Percentiles rank a stretch among this genome's conserved stretches.
Evolutionary conservation across 2,888 invertebrate species (phyloP).

Genomic region (Patella pellucida): DNA sequence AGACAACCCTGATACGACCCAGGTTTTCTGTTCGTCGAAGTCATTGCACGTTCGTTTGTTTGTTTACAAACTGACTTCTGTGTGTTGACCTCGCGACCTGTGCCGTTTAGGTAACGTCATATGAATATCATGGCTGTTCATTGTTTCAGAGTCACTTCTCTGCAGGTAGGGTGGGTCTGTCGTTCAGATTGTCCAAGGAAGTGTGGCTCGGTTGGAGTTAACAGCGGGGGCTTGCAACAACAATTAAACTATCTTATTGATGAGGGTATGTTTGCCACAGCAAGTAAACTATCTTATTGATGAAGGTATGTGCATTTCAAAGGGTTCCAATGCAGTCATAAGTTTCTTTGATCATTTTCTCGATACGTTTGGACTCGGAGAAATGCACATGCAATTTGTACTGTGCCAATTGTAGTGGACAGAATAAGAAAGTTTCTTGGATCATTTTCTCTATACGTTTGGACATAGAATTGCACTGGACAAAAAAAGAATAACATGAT

Average conservation of each 20-base stretch:
- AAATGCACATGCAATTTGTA: constrained; percentile 31
- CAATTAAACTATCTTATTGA: constrained; percentile 43
- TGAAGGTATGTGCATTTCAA: constrained; percentile 31
- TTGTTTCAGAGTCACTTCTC: too few relatives aligned
- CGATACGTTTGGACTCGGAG: constrained; percentile 35
- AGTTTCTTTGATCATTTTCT: constrained; percentile 39
- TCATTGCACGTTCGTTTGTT: too few relatives aligned
- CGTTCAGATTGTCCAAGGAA: too few relatives aligned
- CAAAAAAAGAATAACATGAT: constrained; percentile 45
- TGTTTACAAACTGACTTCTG: too few relatives aligned
- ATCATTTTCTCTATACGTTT: too few relatives aligned
- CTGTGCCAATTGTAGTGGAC: constrained; percentile 44
- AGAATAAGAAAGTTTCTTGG: constrained; percentile 50
- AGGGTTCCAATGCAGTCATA: constrained; percentile 41
- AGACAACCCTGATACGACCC: too few relatives aligned
- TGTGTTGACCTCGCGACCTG: too few relatives aligned
- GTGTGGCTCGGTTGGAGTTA: constrained; percentile 41
- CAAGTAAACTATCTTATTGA: constrained; percentile 43
- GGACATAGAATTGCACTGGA: constrained; percentile 45
- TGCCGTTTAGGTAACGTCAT: too few relatives aligned
- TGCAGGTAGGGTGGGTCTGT: too few relatives aligned
- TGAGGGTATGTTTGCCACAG: constrained; percentile 27
- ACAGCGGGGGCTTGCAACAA: constrained; percentile 27
- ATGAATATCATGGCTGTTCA: too few relatives aligned
- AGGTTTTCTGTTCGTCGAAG: too few relatives aligned